phyloP scores from a whole-genome alignment of 2,888 invertebrate species.

The Epirrhoe alternata region DNA sequence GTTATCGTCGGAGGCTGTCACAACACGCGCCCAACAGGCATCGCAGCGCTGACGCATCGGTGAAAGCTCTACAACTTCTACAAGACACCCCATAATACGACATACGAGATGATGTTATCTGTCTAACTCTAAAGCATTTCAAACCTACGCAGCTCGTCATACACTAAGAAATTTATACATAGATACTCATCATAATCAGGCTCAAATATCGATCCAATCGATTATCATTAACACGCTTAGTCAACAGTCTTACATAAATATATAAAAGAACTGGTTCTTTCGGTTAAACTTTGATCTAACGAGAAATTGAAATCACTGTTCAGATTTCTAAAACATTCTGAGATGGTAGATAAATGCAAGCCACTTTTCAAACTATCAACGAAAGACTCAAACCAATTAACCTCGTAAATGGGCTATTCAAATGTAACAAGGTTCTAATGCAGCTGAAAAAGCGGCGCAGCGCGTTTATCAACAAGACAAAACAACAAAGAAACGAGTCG shows the following conservation, averaged over 20 bases:
- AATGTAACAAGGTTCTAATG: constrained; percentile 77
- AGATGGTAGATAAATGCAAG: constrained; percentile 47
- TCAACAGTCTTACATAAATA: constrained; percentile 29
- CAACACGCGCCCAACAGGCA: constrained; percentile 77
- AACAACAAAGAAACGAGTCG: constrained; percentile 77
- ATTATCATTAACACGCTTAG: constrained; percentile 57
- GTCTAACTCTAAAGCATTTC: constrained; percentile 60
- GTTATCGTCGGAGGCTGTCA: constrained; percentile 85
- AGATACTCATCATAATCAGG: constrained; percentile 52
- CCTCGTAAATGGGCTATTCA: constrained; percentile 71
- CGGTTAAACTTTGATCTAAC: constrained; percentile 6
- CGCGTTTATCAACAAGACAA: constrained; percentile 75
- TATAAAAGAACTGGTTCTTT: background rate
- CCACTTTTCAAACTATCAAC: constrained; percentile 58
- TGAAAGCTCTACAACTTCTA: constrained; percentile 76
- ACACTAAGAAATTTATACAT: constrained; percentile 43
- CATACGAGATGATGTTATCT: constrained; percentile 73
- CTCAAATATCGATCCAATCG: constrained; percentile 57
- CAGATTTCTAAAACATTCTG: constrained; percentile 14
- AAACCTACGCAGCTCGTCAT: constrained; percentile 71
- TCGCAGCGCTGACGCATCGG: constrained; percentile 68
- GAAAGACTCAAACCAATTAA: constrained; percentile 65
- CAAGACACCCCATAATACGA: constrained; percentile 72
- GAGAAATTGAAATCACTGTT: constrained; percentile 5
- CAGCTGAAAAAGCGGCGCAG: constrained; percentile 66